Percentiles rank a stretch among this genome's conserved stretches.
These are phyloP conservation scores for Crotalus tigris DNA, from an alignment of 2,113 vertebrate genomes.

Conservation along the genomic window DNA sequence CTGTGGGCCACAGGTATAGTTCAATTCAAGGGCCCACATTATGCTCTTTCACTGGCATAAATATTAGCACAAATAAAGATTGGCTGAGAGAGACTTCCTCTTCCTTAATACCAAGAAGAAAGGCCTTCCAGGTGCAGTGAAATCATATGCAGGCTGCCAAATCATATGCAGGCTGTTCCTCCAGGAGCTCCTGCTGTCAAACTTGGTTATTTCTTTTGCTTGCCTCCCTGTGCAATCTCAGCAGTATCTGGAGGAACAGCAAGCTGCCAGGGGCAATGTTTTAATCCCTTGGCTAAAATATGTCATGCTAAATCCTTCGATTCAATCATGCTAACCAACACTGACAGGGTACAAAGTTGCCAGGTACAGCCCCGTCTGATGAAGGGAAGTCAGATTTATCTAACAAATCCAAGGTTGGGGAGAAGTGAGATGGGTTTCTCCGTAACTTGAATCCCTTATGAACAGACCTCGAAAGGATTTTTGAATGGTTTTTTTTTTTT, in stretches of 20 bases:
- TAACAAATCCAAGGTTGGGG: fast-evolving
- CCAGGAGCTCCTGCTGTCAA: slow-evolving; percentile 14
- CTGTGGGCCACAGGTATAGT: neutral
- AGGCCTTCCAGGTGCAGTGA: neutral
- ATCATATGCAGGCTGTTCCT: slow-evolving; percentile 18
- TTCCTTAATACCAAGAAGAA: neutral
- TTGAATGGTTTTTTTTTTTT: neutral
- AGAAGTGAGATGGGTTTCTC: neutral
- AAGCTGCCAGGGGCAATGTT: slow-evolving; percentile 8
- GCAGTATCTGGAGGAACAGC: slow-evolving; percentile 18
- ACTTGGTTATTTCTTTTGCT: slow-evolving; percentile 16
- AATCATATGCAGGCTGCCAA: slow-evolving; percentile 24
- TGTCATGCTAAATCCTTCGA: slow-evolving; percentile 17
- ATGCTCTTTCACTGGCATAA: neutral
- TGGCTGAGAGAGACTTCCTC: neutral
- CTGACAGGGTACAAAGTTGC: slow-evolving; percentile 19
- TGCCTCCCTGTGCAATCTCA: slow-evolving; percentile 10
- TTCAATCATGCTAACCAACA: slow-evolving; percentile 13
- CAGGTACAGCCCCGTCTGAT: neutral
- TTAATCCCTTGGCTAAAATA: slow-evolving; percentile 23
- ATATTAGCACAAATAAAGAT: neutral
- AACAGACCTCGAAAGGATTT: neutral
- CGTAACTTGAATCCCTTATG: neutral
- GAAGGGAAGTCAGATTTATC: neutral
- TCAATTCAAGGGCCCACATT: neutral